phyloP scores from a whole-genome alignment of 2,888 invertebrate genomes.

The Trissolcus brochymenae region DNA sequence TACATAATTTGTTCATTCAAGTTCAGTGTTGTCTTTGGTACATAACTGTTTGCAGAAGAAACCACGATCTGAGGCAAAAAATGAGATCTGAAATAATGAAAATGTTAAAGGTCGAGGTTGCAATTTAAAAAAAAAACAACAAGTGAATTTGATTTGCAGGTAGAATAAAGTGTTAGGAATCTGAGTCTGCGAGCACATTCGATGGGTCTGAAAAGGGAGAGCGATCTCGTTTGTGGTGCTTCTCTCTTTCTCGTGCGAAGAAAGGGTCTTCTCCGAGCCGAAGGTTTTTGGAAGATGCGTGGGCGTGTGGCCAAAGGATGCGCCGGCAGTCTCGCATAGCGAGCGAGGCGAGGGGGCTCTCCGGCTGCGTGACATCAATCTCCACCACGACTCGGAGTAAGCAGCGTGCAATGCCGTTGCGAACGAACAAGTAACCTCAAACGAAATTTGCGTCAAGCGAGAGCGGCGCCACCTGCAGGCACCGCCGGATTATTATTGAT shows the following conservation, averaged over 20 bases:
- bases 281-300: slow-evolving; percentile 36
- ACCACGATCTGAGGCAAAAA: background rate
- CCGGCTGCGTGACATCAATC: slow-evolving; percentile 30
- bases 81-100: slow-evolving; percentile 5
- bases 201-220: slow-evolving; percentile 40
- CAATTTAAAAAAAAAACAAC: too few species aligned
- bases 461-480: slow-evolving; percentile 49
- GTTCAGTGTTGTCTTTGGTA: too few species aligned
- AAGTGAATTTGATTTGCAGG: too few species aligned
- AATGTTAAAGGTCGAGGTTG: slow-evolving; percentile 1
- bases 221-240: slow-evolving; percentile 27
- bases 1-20: background rate
- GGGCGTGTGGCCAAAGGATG: slow-evolving; percentile 29
- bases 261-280: slow-evolving; percentile 28
- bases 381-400: slow-evolving; percentile 40
- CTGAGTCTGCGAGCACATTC: slow-evolving; percentile 27
- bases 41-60: too few species aligned
- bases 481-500: slow-evolving; percentile 17
- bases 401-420: slow-evolving; percentile 22
- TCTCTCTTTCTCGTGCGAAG: slow-evolving; percentile 34
- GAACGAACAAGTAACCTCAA: slow-evolving; percentile 41
- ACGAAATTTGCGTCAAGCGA: slow-evolving; percentile 25
- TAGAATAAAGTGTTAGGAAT: too few species aligned
- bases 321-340: slow-evolving; percentile 3
- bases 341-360: slow-evolving; percentile 2